phyloP scores from a whole-genome alignment of 1,140 invertebrate species.

The Uloborus diversus region DNA sequence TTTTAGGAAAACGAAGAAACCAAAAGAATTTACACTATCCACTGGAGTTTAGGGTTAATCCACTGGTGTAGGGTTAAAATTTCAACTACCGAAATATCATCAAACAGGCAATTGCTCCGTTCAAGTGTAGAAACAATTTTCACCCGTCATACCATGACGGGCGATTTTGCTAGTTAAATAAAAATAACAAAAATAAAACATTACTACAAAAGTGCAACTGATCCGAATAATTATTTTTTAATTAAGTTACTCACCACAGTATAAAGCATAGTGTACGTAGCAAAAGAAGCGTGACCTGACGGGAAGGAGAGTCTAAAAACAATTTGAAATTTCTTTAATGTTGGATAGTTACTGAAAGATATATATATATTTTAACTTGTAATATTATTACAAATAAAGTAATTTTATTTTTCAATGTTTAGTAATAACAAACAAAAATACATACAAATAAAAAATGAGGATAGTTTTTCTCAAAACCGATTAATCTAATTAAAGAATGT shows the following conservation, averaged over 20 bases:
- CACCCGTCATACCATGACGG: background rate
- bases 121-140: background rate
- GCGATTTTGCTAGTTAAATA: background rate
- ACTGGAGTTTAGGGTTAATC: too few species aligned
- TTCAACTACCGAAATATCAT: background rate
- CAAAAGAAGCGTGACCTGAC: constrained; percentile 71
- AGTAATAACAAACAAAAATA: background rate
- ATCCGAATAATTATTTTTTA: background rate
- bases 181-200: background rate
- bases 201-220: background rate
- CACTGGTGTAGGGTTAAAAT: background rate
- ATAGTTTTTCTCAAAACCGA: background rate
- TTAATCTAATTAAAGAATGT: background rate
- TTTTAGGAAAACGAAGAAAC: too few species aligned
- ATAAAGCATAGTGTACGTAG: constrained; percentile 67
- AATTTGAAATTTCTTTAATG: background rate
- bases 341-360: background rate
- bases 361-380: background rate
- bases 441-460: background rate
- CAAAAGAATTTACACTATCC: too few species aligned
- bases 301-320: constrained; percentile 68
- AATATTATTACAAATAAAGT: background rate
- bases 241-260: constrained; percentile 64
- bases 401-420: too few species aligned
- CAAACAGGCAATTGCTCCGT: background rate